phyloP scores from a whole-genome alignment of 2,888 invertebrate species.

The Andrena praecox region DNA sequence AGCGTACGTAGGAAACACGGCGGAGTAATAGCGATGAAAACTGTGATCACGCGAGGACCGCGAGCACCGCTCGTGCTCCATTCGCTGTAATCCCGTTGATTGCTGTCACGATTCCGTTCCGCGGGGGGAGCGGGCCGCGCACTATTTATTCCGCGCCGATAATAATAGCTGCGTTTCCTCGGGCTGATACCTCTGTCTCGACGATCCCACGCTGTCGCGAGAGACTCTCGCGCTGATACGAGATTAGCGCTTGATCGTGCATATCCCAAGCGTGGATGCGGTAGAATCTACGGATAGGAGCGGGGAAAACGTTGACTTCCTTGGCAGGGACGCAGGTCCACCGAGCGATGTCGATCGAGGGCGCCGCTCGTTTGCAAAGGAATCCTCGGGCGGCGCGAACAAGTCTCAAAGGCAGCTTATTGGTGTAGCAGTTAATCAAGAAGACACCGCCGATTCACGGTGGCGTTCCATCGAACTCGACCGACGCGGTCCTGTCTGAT shows the following conservation, averaged over 20 bases:
- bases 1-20: slow-evolving; percentile 40
- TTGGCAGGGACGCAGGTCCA: background rate
- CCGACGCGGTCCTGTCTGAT: background rate
- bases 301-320: too few relatives aligned
- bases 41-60: slow-evolving; percentile 51
- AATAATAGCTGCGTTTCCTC: slow-evolving; percentile 19
- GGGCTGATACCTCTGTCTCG: background rate
- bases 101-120: slow-evolving; percentile 17
- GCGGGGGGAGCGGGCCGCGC: background rate
- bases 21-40: slow-evolving; percentile 53
- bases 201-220: background rate
- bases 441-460: slow-evolving; percentile 10
- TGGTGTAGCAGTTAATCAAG: slow-evolving; percentile 36
- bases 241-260: background rate
- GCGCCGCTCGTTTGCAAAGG: background rate
- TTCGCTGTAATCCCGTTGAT: slow-evolving; percentile 49
- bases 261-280: background rate
- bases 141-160: slow-evolving; percentile 33
- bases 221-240: background rate
- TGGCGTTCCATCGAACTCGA: slow-evolving; percentile 27
- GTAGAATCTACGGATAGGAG: background rate
- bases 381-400: background rate
- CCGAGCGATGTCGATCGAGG: background rate
- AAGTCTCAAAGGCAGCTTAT: slow-evolving; percentile 1
- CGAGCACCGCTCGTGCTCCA: slow-evolving; percentile 19